These are phyloP conservation scores for Rousettus leschenaultii DNA, from an alignment of 2,113 vertebrate genomes.

Conservation along the genomic window DNA sequence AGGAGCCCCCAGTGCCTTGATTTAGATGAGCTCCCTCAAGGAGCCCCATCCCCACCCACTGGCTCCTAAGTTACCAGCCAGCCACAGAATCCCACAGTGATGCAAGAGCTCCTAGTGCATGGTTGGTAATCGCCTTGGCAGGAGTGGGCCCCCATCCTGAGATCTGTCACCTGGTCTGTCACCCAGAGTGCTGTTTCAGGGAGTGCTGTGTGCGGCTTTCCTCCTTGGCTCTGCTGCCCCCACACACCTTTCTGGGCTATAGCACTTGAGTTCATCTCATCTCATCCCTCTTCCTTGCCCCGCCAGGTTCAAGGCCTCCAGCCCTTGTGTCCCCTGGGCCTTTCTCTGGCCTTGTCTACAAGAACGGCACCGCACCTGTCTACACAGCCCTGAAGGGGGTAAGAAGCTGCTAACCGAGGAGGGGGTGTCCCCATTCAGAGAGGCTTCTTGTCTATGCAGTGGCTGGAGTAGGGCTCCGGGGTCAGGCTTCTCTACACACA, in stretches of 20 bases:
- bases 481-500: neutral
- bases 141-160: neutral
- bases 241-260: neutral
- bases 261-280: neutral
- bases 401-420: slow-evolving; percentile 39
- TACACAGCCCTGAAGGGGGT: slow-evolving; percentile 97
- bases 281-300: neutral
- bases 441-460: neutral
- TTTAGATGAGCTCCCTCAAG: neutral
- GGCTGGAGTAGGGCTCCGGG: neutral
- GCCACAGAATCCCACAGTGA: neutral
- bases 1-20: neutral
- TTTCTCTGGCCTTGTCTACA: slow-evolving; percentile 88
- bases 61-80: neutral
- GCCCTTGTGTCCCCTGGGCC: slow-evolving; percentile 41
- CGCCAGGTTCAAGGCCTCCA: slow-evolving; percentile 59
- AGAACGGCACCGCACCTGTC: slow-evolving; percentile 92
- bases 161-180: neutral
- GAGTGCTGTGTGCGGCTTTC: neutral
- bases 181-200: neutral
- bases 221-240: neutral
- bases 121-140: neutral
- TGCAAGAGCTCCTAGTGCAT: fast-evolving
- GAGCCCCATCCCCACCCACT: neutral
- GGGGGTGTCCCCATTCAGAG: neutral